These are phyloP conservation scores for Trididemnum nubilum DNA, from an alignment of 23 tunicate genomes.

Conservation along the genomic window DNA sequence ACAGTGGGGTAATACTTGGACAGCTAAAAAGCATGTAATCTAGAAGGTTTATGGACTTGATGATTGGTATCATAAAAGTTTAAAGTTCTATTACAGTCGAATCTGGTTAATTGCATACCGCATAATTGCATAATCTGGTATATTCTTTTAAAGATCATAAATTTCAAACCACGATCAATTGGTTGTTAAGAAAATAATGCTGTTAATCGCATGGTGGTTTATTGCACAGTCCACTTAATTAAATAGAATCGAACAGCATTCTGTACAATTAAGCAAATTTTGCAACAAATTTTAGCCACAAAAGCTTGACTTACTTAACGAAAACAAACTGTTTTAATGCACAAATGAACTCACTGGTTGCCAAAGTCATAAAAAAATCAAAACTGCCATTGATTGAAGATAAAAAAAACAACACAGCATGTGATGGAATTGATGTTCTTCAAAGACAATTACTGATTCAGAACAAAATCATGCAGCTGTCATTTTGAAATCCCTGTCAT, in stretches of 20 bases:
- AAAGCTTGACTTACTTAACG: neutral
- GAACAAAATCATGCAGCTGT: no score
- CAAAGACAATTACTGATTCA: no score
- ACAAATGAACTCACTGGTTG: neutral
- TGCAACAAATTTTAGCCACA: neutral
- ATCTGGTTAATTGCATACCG: neutral
- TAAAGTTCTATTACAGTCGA: neutral
- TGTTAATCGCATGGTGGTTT: neutral
- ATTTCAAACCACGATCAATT: neutral
- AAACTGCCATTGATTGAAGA: neutral
- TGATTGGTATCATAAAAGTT: no score
- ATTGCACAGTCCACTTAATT: neutral
- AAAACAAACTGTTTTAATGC: neutral
- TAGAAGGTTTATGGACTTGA: no score
- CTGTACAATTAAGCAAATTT: neutral
- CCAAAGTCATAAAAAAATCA: neutral
- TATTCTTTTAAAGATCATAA: neutral
- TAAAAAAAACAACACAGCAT: neutral
- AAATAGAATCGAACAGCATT: neutral
- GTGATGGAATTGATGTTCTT: no score
- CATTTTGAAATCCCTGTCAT: no score
- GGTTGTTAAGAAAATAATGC: neutral
- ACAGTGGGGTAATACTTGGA: no score
- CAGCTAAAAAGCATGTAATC: no score
- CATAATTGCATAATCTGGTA: neutral